These are phyloP conservation scores for Hoplostethus mediterraneus DNA, from an alignment of 2,797 vertebrate species.

Conservation along the genomic window DNA sequence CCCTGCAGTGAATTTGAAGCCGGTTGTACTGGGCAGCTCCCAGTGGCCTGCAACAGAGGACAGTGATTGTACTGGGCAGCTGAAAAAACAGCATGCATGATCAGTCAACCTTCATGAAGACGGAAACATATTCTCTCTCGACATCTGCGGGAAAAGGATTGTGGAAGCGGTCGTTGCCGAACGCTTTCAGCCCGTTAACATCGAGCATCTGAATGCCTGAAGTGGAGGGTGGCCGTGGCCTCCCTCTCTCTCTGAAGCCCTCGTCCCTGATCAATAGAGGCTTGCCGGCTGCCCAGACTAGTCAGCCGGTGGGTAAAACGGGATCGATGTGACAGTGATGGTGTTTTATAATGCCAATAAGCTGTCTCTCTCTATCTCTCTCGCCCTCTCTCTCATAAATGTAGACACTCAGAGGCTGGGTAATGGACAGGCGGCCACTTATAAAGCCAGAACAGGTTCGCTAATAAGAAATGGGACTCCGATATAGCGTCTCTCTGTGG, in stretches of 20 bases:
- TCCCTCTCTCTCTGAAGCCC: slow-evolving; percentile 29
- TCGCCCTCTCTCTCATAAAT: slow-evolving; percentile 36
- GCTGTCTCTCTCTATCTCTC: slow-evolving; percentile 29
- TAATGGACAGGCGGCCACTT: slow-evolving; percentile 67
- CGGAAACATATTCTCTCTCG: slow-evolving; percentile 17
- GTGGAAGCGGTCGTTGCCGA: slow-evolving; percentile 15
- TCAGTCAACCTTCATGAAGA: slow-evolving; percentile 34
- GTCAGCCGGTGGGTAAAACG: slow-evolving; percentile 67
- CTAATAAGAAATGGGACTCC: slow-evolving; percentile 49
- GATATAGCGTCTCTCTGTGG: slow-evolving; percentile 41
- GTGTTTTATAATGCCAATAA: slow-evolving; percentile 77
- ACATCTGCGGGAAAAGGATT: slow-evolving; percentile 20
- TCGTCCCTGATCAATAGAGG: slow-evolving; percentile 50
- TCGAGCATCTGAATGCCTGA: slow-evolving; percentile 50
- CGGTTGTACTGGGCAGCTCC: background rate
- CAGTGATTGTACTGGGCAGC: background rate
- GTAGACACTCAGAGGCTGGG: slow-evolving; percentile 42
- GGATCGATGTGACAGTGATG: slow-evolving; percentile 73
- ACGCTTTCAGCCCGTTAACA: slow-evolving; percentile 38
- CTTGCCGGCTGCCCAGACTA: slow-evolving; percentile 46
- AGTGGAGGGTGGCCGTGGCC: slow-evolving; percentile 20
- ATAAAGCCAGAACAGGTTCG: slow-evolving; percentile 46
- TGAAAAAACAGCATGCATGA: slow-evolving; percentile 42
- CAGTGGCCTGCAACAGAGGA: background rate
- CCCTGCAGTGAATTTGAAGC: background rate